Base-by-base conservation (phyloP, 2,888 invertebrate genomes). In the Serrognathus titanus region DNA sequence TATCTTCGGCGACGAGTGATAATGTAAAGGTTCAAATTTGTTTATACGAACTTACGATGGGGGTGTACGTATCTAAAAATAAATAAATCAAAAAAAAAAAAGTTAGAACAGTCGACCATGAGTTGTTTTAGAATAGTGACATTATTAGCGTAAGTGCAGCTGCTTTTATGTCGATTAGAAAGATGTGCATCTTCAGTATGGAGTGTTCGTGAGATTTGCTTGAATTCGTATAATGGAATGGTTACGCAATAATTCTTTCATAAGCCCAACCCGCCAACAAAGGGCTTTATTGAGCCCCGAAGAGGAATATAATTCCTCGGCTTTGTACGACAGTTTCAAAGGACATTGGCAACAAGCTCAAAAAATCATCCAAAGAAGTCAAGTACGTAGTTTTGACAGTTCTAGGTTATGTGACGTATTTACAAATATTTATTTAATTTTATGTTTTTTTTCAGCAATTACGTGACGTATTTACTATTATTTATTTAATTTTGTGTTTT, bases 331-430 rank as follows among this genome's bases (percentile, higher is more conserved):
- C 76, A 94, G 94, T 70, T 95, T 95, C 79, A 89, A 90, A 75
- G 92, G 92, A 75, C 96, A 96, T 75, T 96, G 96, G 94, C 91
- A 93, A 71, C 95, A 96, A 75, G 92, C 91, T 1, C 80, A 86
- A 69, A 92, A 92, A 64, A 92, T 95, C 57, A 92, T 95, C 67
- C 80, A 84, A 63, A 84, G 87, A 66, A 87, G 87, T 41, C 84
- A 88, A 80, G 88, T 87, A 71, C 70, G 70, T 46, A 24, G n/a
- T 24, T 46, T 54, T 55, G 51, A 45, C 54, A 55, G 36, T 48
- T 58, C 12, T 36, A 56, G 56, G 56, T 56, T 56, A 56, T 56
- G 56, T 51, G 49, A 57, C 50, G 45, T 47, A 40, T 41, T 40
- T 41, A 48, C 12, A 48, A 35, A 36, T 36, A 35, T 16, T 12